Evolutionary conservation across 2,888 invertebrate genomes (phyloP), one percentile per base, ranked within the genome.

Genomic region (Cryptophagus acutangulus): DNA sequence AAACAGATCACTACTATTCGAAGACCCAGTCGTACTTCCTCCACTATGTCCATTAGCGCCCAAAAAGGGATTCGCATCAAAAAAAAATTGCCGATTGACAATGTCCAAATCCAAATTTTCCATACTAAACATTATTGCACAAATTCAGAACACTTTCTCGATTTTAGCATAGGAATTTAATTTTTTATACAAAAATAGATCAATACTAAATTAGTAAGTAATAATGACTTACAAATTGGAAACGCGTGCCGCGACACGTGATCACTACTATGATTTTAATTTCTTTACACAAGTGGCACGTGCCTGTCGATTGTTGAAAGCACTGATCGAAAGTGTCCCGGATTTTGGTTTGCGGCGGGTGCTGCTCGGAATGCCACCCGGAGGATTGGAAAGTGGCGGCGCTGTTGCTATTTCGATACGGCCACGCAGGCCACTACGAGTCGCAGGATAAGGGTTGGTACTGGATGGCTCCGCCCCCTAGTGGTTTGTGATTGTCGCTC

Each of bases 81-180:
- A 75, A 58, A 75, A 74, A 52, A 82, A 81, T 65, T 82, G 82
- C 3, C 82, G 72, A 49, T 79, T 82, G 69, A 82, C 78, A 46
- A 76, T 74, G 54, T 82, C 81, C 64, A 82, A 67, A 59, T 82
- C 82, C 47, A 82, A 71, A 63, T 78, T 78, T 51, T 83, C 82
- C 75, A 82, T 78, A 49, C 77, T 78, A 65, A 78, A 80, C 79
- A 80, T 80, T 16, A 20, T 20, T 20, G n/a, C n/a, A n/a, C 24
- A 20, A 20, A 8, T 8, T 20, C n/a, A 20, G n/a, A 20, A 20
- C n/a, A 20, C 24, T 20, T 12, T 12, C 28, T 4, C 28, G 10
- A 5, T 20, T 20, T 20, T 9, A 20, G 6, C 5, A 20, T 20
- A 5, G 9, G 9, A 20, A 20, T 20, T 20, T 20, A 20, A 20